These are phyloP conservation scores for Peromyscus attwateri DNA, from an alignment of 2,797 vertebrate genomes.

Conservation along the genomic window DNA sequence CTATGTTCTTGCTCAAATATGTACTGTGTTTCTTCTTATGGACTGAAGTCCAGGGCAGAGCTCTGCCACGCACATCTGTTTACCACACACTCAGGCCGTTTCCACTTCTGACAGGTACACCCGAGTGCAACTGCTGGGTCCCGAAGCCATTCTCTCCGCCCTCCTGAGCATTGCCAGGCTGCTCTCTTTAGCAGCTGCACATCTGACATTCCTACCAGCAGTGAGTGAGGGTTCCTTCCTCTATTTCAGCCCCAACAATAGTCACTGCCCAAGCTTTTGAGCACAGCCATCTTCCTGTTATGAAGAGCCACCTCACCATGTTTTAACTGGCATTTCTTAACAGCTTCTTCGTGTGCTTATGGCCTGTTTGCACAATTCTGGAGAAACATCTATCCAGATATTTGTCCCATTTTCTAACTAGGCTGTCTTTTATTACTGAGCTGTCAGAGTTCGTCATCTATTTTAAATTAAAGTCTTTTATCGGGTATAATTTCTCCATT, in stretches of 20 bases:
- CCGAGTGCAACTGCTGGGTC: neutral
- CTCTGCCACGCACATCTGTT: no score
- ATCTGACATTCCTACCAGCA: neutral
- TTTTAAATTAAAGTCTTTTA: neutral
- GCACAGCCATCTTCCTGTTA: neutral
- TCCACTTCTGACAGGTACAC: neutral
- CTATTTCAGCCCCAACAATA: rapidly evolving
- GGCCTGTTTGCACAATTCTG: neutral
- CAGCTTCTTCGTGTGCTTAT: neutral
- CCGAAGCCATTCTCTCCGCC: rapidly evolving
- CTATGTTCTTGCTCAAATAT: rapidly evolving
- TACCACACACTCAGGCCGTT: rapidly evolving
- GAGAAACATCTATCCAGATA: neutral
- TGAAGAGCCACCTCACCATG: rapidly evolving
- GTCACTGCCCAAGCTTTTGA: neutral
- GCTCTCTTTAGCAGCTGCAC: neutral
- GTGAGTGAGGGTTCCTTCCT: rapidly evolving
- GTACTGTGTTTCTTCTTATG: neutral
- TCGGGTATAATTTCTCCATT: neutral
- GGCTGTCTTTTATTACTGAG: neutral
- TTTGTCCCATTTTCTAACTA: neutral
- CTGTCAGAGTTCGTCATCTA: neutral
- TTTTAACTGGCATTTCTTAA: neutral
- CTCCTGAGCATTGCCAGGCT: neutral
- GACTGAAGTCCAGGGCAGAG: rapidly evolving